phyloP scores from a whole-genome alignment of 2,797 vertebrate genomes.

The Hapalemur alaotrensis region DNA sequence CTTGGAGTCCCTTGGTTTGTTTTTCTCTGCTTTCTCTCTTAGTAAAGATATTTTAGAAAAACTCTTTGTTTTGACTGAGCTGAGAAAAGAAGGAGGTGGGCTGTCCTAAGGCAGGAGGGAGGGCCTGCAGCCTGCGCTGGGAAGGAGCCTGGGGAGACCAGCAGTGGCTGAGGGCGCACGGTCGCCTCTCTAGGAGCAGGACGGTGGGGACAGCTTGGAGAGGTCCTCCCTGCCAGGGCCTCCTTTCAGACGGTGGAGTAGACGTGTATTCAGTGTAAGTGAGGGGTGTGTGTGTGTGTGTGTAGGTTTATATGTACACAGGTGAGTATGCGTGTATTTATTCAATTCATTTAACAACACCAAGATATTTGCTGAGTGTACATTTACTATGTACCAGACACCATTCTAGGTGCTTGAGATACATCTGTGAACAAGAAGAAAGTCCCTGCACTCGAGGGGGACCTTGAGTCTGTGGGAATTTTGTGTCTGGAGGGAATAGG shows the following conservation, averaged over 20 bases:
- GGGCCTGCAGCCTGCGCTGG: neutral
- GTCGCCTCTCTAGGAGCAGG: neutral
- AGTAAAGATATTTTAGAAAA: constrained; percentile 40
- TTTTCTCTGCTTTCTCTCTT: constrained; percentile 37
- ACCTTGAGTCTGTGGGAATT: neutral
- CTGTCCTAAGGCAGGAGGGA: neutral
- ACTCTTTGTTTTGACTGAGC: constrained; percentile 33
- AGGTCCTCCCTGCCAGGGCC: neutral
- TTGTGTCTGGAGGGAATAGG: neutral
- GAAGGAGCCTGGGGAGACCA: neutral
- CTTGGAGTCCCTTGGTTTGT: neutral
- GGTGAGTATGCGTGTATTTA: neutral
- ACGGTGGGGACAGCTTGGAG: neutral
- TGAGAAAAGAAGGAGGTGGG: neutral
- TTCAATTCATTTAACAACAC: neutral
- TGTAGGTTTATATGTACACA: neutral
- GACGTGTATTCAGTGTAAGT: neutral
- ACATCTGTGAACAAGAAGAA: neutral
- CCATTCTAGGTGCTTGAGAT: neutral
- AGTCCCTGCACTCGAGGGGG: neutral
- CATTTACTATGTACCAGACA: neutral
- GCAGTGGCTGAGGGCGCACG: neutral
- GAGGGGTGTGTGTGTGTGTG: neutral
- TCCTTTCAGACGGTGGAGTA: neutral
- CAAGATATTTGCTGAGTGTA: neutral